phyloP scores from a whole-genome alignment of 2,888 invertebrate species.

The Operophtera brumata region DNA sequence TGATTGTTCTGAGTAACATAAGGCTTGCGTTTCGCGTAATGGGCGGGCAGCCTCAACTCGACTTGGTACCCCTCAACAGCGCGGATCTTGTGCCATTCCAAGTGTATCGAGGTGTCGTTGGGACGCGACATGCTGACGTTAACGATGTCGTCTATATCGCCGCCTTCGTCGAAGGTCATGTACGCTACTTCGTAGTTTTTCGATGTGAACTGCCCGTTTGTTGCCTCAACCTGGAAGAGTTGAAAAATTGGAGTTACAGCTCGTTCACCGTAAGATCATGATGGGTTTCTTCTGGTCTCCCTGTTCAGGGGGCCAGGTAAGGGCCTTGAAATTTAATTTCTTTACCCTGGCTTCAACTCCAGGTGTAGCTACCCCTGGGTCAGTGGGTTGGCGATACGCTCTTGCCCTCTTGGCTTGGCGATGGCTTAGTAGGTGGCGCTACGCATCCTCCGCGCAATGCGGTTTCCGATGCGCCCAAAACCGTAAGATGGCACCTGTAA shows the following conservation, averaged over 20 bases:
- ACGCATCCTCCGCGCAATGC: too few relatives aligned
- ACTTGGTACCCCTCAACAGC: slow-evolving; percentile 83
- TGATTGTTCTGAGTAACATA: slow-evolving; percentile 65
- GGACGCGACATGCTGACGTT: slow-evolving; percentile 74
- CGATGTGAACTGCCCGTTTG: slow-evolving; percentile 82
- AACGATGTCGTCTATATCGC: slow-evolving; percentile 82
- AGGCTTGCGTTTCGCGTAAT: slow-evolving; percentile 78
- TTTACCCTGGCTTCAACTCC: too few relatives aligned
- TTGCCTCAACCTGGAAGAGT: slow-evolving; percentile 81
- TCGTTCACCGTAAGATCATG: too few relatives aligned
- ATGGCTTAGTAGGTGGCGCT: too few relatives aligned
- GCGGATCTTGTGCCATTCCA: slow-evolving; percentile 82
- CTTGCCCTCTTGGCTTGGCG: too few relatives aligned
- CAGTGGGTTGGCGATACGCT: too few relatives aligned
- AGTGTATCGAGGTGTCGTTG: slow-evolving; percentile 74
- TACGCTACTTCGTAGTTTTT: slow-evolving; percentile 79
- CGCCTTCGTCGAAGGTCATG: slow-evolving; percentile 83
- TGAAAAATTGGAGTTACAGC: background rate
- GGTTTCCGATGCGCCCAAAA: too few relatives aligned
- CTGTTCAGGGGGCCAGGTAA: too few relatives aligned
- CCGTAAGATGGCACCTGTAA: too few relatives aligned
- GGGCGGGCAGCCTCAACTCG: slow-evolving; percentile 68
- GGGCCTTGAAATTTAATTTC: too few relatives aligned
- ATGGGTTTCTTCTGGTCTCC: too few relatives aligned
- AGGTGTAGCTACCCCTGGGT: too few relatives aligned